Evolutionary conservation across 2,888 invertebrate genomes (phyloP), one percentile per base, ranked within the genome.

Genomic region (Chrysolina oricalcia): DNA sequence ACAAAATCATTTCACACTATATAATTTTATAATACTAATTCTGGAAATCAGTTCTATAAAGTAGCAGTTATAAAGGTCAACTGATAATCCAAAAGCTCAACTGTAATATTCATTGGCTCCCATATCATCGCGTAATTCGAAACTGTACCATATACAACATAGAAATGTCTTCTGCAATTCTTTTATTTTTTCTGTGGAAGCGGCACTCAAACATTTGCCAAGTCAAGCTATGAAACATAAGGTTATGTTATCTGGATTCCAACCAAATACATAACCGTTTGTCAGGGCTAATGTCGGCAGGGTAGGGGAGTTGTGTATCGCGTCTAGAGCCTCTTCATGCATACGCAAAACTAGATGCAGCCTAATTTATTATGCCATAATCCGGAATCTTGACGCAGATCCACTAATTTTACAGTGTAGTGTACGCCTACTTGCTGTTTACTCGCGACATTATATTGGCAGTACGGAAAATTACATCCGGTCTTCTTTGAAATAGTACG

Each of bases 251-350:
- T 84, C 87, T 89, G 89, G 89, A 89, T 89, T 87, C 87, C 87
- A 88, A 89, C 89, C 89, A 89, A 89, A 88, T 87, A 84, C 88
- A 88, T 88, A 88, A 88, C 86, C 87, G 88, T 89, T 88, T 88
- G 86, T 89, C 88, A 89, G 85, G 83, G 86, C 86, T 88, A 88
- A 88, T 87, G 87, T 86, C 80, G 79, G 81, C 81, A 81, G 82
- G 82, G 82, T 76, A 56, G 71, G 65, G 76, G 73, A 70, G 46
- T 23, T 27, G 53, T 40, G 65, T 46, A 40, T 64, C 63, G 68
- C 75, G 48, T 74, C 67, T 74, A 40, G 19, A 35, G 69, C 70
- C 53, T 80, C 80, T 81, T 82, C 83, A 84, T 86, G 86, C 76
- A 80, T 78, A 77, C 75, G 72, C 75, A 79, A 73, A 74, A 72